A percentile compares a stretch with the other conserved stretches of the same genome.
These are phyloP conservation scores for Odontomyia ornata DNA, from an alignment of 2,888 invertebrate species.

Conservation along the genomic window DNA sequence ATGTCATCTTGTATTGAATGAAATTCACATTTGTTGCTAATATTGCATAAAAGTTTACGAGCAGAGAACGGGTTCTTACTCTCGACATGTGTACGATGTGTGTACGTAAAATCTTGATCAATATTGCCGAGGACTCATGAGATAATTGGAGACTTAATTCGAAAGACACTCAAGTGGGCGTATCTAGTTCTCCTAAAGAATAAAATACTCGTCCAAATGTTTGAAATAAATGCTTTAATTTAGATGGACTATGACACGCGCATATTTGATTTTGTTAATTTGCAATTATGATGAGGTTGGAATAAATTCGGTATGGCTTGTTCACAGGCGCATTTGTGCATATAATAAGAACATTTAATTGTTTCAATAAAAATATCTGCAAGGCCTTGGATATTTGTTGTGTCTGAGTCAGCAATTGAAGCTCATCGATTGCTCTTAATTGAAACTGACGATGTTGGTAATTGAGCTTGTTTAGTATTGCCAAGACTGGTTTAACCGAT, in stretches of 20 bases:
- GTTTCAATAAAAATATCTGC: not conserved
- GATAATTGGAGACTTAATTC: conserved; percentile 22
- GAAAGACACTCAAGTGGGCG: not conserved
- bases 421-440: not conserved
- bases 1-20: conserved; percentile 29
- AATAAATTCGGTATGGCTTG: not conserved
- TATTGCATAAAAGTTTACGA: not conserved
- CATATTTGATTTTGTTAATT: not conserved
- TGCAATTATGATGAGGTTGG: not conserved
- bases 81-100: not conserved
- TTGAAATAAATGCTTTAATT: not conserved
- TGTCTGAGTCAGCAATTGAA: conserved; percentile 1
- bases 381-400: no score
- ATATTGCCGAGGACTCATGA: not conserved
- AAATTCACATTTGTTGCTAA: not conserved
- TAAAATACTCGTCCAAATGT: not conserved
- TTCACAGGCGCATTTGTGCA: not conserved
- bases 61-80: not conserved
- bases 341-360: not conserved
- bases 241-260: not conserved
- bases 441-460: not conserved
- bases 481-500: not conserved
- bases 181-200: not conserved
- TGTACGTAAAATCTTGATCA: not conserved
- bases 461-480: not conserved